Percentiles rank a stretch among this genome's conserved stretches.
Evolutionary conservation across 2,888 invertebrate genomes (phyloP).

Genomic region (Megamerina dolium): DNA sequence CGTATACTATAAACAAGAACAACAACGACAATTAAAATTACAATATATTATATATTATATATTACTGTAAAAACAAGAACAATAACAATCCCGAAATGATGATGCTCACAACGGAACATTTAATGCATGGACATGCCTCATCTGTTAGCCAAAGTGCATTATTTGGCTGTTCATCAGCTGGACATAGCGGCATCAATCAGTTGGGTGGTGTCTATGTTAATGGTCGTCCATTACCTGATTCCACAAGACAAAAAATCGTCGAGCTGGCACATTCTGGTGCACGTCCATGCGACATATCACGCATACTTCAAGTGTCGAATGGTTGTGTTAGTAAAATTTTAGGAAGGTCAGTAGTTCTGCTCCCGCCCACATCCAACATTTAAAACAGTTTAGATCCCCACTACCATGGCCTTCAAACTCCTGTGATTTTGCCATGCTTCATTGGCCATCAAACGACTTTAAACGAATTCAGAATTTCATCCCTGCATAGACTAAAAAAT

Average conservation of each 20-base stretch:
- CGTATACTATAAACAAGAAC: not conserved
- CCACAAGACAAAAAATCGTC: constrained; percentile 97
- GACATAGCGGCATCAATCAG: constrained; percentile 99
- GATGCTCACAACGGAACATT: constrained; percentile 60
- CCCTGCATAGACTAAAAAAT: too few species aligned
- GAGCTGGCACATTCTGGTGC: constrained; percentile 97
- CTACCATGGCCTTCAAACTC: too few species aligned
- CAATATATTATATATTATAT: too few species aligned
- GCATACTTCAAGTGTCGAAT: constrained; percentile 97
- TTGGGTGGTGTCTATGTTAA: constrained; percentile 99
- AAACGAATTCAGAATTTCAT: too few species aligned
- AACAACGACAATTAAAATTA: not conserved
- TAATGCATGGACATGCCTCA: constrained; percentile 57
- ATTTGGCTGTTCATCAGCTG: constrained; percentile 75
- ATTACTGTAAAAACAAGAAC: constrained; percentile 2
- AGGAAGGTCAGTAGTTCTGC: constrained; percentile 69
- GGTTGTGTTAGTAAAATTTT: constrained; percentile 99
- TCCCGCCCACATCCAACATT: too few species aligned
- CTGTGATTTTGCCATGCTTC: too few species aligned
- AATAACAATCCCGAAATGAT: constrained; percentile 27
- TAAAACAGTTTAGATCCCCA: too few species aligned
- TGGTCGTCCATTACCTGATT: constrained; percentile 95
- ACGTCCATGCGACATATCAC: constrained; percentile 96
- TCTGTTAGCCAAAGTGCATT: constrained; percentile 67
- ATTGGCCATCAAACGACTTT: too few species aligned